Evolutionary conservation across 92 coral and sea anemone species (phyloP).

Genomic region (Actinostola sp.): DNA sequence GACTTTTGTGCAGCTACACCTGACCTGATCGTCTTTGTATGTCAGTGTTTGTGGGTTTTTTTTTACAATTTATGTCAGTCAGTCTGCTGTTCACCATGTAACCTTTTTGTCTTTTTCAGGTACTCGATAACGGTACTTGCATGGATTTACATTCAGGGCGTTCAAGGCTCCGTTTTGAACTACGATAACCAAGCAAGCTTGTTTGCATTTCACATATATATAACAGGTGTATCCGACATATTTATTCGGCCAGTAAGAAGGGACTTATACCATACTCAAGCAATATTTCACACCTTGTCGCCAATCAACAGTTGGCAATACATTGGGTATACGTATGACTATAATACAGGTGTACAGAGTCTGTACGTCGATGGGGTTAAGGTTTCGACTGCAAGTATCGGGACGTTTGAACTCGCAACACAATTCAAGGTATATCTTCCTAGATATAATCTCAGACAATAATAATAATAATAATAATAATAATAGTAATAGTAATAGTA

Average conservation of each 20-base stretch:
- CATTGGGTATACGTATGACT: constrained; percentile 30
- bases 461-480: constrained; percentile 32
- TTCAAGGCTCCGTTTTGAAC: not conserved
- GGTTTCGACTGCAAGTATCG: not conserved
- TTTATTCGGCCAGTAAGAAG: not conserved
- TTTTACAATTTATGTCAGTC: not conserved
- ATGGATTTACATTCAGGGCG: constrained; percentile 19
- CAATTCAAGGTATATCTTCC: not conserved
- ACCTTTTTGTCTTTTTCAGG: not conserved
- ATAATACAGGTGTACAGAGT: not conserved
- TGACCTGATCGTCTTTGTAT: too few species aligned
- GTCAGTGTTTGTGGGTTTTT: too few species aligned
- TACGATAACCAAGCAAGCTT: not conserved
- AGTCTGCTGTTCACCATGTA: not conserved
- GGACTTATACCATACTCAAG: not conserved
- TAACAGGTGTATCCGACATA: not conserved
- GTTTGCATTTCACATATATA: not conserved
- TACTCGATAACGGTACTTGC: not conserved
- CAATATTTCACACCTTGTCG: not conserved
- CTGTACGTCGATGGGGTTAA: constrained; percentile 20
- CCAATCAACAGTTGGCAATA: constrained; percentile 34
- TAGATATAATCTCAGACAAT: constrained; percentile 20
- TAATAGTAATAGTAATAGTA: constrained; percentile 4
- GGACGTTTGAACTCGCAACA: constrained; percentile 35
- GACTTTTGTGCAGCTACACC: too few species aligned